Base-by-base conservation (phyloP, 2,888 invertebrate genomes). In the Spodoptera exigua region DNA sequence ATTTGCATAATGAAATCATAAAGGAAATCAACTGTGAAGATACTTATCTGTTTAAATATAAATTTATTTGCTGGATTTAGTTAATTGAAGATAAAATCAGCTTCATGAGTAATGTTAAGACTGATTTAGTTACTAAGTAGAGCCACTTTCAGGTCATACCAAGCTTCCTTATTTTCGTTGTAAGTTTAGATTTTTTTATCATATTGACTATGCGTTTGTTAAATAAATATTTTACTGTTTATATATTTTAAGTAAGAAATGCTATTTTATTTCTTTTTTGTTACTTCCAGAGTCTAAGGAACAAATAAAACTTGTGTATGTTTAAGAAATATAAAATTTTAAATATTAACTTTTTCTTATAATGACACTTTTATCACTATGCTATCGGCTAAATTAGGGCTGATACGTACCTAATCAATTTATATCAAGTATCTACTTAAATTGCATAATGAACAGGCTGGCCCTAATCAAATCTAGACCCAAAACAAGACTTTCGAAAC, bases 1-100 rank as follows among this genome's bases (percentile, higher is more conserved):
- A 69, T 70, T 71, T 56, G 47, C 72, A 70, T 71, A 66, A 56
- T 54, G 32, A 71, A 46, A 54, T 72, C 72, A 54, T 70, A 61
- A 71, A 66, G 72, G 61, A 70, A 71, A 66, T 61, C 53, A 54
- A 44, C 53, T 49, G 67, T 67, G 40, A 61, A 71, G 72, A 70
- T 66, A 53, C 7, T 18, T 47, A 70, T 70, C 67, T 53, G 27
- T 46, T 66, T 14, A 49, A 48, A 44, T 54, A 41, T 39, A 51
- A 40, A 55, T 27, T 46, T 53, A 71, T 71, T 59, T 43, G 32
- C 34, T 34, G 40, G 13, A 39, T 69, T 65, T 68, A 53, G 34
- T 61, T 37, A 39, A 46, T 49, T 48, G 45, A n/a, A 18, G 27
- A 46, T 49, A 41, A n/a, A 3, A 54, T 59, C 49, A 41, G 41